A percentile compares a stretch with the other conserved stretches of the same genome.
Evolutionary conservation across 2,888 invertebrate species (phyloP).

Genomic region (Caradrina kadenii): DNA sequence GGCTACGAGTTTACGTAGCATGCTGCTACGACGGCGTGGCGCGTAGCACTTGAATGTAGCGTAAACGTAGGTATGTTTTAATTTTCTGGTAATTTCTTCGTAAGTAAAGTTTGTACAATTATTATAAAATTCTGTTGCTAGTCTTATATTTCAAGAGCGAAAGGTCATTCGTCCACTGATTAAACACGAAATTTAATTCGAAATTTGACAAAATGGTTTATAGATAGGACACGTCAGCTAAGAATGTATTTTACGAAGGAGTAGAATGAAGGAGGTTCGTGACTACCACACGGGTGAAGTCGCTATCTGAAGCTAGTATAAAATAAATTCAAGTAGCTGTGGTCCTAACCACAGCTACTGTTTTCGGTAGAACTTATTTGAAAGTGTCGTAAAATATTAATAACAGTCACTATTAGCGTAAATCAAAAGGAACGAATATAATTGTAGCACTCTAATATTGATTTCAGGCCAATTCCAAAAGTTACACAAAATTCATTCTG

Average conservation of each 20-base stretch:
- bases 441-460: slow-evolving; percentile 9
- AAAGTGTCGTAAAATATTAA: slow-evolving; percentile 36
- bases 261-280: too few relatives aligned
- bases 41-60: not conserved
- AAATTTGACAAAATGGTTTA: too few relatives aligned
- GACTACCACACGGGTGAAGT: too few relatives aligned
- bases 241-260: too few relatives aligned
- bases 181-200: too few relatives aligned
- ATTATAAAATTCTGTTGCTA: not conserved
- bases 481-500: not conserved
- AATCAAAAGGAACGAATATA: slow-evolving; percentile 9
- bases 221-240: too few relatives aligned
- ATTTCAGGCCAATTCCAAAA: not conserved
- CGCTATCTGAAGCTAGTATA: not conserved
- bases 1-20: slow-evolving; percentile 33
- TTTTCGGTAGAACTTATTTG: slow-evolving; percentile 6
- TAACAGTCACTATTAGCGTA: not conserved
- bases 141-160: too few relatives aligned
- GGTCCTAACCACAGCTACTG: not conserved
- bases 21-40: not conserved
- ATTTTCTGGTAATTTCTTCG: not conserved
- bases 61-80: not conserved
- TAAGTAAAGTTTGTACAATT: not conserved
- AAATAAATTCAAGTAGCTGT: not conserved
- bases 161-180: too few relatives aligned